Conservation (phyloP, 2,797 vertebrate genomes). For the Danio albolineatus region DNA sequence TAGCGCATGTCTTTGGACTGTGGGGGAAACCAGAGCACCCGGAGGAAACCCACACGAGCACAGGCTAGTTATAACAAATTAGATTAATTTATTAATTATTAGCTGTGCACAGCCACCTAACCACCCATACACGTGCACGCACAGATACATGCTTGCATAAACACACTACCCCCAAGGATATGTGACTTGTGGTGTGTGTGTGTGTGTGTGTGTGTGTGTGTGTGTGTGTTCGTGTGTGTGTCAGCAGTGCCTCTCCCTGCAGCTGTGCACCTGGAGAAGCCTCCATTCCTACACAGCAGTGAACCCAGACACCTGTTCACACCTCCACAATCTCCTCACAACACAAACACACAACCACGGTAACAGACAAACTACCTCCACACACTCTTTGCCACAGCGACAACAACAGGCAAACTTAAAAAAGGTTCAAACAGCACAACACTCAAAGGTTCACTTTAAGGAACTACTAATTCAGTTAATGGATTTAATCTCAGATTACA, state of each 20-base stretch:
- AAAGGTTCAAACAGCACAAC: slow-evolving; percentile 15
- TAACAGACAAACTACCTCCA: too few relatives aligned
- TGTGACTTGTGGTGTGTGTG: not conserved
- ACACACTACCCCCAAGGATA: slow-evolving; percentile 65
- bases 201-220: too few relatives aligned
- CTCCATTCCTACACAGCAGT: slow-evolving; percentile 80
- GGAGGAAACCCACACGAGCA: too few relatives aligned
- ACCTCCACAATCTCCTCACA: slow-evolving; percentile 65
- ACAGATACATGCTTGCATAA: slow-evolving; percentile 59
- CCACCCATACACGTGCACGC: slow-evolving; percentile 46
- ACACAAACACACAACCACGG: too few relatives aligned
- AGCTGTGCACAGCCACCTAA: slow-evolving; percentile 40
- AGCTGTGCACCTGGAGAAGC: slow-evolving; percentile 81
- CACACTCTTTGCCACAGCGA: not conserved
- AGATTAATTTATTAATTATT: not conserved
- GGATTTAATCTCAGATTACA: slow-evolving; percentile 18
- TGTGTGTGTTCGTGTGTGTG: slow-evolving; percentile 29
- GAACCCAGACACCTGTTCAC: slow-evolving; percentile 84
- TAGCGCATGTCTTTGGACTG: too few relatives aligned
- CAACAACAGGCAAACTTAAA: slow-evolving; percentile 52
- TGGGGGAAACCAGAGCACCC: too few relatives aligned
- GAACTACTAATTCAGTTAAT: slow-evolving; percentile 27
- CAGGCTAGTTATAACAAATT: not conserved
- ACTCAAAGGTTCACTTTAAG: slow-evolving; percentile 29
- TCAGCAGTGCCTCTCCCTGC: slow-evolving; percentile 72